Evolutionary conservation across 2,888 invertebrate species (phyloP).

Genomic region (Parthenolecanium corni): DNA sequence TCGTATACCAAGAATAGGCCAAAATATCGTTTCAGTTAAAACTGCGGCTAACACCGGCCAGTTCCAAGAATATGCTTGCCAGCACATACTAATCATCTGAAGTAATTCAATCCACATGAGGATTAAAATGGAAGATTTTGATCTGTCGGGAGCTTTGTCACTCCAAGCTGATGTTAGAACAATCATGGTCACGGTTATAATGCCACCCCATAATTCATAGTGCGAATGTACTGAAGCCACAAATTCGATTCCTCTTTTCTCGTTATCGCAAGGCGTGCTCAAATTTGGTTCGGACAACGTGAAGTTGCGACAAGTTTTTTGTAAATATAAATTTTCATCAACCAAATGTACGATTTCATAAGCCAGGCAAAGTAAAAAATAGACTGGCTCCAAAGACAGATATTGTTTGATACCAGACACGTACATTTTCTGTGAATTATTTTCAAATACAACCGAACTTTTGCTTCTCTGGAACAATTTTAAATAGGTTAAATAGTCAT

Average conservation of each 20-base stretch:
- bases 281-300: conserved; percentile 1
- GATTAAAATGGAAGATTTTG: conserved; percentile 30
- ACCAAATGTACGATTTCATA: background rate
- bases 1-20: conserved; percentile 32
- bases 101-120: conserved; percentile 32
- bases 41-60: conserved; percentile 33
- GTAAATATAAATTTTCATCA: conserved; percentile 3
- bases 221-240: background rate
- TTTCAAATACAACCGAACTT: no score
- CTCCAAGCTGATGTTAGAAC: conserved; percentile 4
- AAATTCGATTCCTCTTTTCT: conserved; percentile 1
- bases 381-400: no score
- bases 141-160: conserved; percentile 14
- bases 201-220: background rate
- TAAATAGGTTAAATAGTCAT: no score
- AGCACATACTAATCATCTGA: conserved; percentile 30
- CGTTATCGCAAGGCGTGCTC: conserved; percentile 10
- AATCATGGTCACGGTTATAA: background rate
- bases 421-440: no score
- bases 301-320: conserved; percentile 9
- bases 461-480: no score
- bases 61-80: conserved; percentile 33
- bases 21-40: conserved; percentile 30
- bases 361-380: background rate
- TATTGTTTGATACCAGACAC: no score